These are phyloP conservation scores for Melanotaenia trifasciata DNA, from an alignment of 2,797 vertebrate genomes.

Conservation along the genomic window DNA sequence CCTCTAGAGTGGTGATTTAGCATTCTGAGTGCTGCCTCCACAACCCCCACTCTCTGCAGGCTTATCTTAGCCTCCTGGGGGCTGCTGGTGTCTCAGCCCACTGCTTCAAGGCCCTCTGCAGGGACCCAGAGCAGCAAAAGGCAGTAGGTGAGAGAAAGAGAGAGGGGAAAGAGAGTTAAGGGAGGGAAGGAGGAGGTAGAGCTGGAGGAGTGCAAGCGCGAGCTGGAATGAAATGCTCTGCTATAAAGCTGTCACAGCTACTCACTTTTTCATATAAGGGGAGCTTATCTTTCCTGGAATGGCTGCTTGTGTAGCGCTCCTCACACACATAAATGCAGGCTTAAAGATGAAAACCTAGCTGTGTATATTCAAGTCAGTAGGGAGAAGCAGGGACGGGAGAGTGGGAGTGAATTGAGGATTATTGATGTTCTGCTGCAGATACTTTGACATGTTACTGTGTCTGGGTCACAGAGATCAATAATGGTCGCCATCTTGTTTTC, in stretches of 20 bases:
- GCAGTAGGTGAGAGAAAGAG: conserved; percentile 33
- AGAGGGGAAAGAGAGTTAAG: conserved; percentile 13
- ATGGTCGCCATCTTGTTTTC: conserved; percentile 51
- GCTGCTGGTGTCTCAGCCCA: conserved; percentile 67
- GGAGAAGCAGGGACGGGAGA: conserved; percentile 22
- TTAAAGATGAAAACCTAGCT: conserved; percentile 70
- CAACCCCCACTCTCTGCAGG: conserved; percentile 62
- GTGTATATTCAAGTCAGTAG: conserved; percentile 71
- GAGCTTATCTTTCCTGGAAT: conserved; percentile 73
- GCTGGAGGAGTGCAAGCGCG: conserved; percentile 44
- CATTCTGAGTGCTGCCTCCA: conserved; percentile 58
- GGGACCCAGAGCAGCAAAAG: conserved; percentile 62
- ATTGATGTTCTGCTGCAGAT: conserved; percentile 71
- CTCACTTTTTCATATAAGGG: conserved; percentile 75
- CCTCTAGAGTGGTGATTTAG: conserved; percentile 54
- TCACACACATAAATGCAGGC: conserved; percentile 71
- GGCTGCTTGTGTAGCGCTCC: conserved; percentile 56
- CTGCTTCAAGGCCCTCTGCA: conserved; percentile 64
- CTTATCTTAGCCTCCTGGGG: conserved; percentile 72
- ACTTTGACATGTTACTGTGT: conserved; percentile 69
- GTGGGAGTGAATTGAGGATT: conserved; percentile 65
- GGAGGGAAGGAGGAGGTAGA: conserved; percentile 31
- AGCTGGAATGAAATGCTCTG: conserved; percentile 71
- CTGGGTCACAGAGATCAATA: conserved; percentile 70
- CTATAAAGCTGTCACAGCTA: conserved; percentile 80